These are phyloP conservation scores for Tetranychus piercei DNA, from an alignment of 2,888 invertebrate genomes.

Conservation along the genomic window DNA sequence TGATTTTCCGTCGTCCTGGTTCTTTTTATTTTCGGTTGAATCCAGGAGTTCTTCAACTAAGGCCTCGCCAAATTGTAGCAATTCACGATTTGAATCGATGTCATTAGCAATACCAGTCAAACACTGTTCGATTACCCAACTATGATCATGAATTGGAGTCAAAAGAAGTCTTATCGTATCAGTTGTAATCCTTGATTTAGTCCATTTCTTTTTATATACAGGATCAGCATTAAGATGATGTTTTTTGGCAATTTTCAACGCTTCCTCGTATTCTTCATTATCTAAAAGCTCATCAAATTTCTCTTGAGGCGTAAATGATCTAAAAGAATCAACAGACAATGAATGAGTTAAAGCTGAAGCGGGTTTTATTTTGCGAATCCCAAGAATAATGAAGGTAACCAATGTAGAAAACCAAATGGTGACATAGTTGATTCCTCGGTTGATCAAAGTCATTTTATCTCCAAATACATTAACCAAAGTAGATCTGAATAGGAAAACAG, in stretches of 20 bases:
- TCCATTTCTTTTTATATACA: constrained; percentile 62
- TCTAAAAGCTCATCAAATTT: constrained; percentile 38
- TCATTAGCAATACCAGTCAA: constrained; percentile 52
- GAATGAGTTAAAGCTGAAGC: not conserved
- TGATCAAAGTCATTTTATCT: not conserved
- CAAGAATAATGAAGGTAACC: not conserved
- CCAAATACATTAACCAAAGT: no score
- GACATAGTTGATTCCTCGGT: not conserved
- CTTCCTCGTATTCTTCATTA: constrained; percentile 52
- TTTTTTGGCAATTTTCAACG: constrained; percentile 47
- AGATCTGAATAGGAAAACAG: not conserved
- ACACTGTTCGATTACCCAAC: constrained; percentile 63
- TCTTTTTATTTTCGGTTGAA: not conserved
- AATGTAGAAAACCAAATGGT: not conserved
- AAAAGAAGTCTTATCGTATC: constrained; percentile 55
- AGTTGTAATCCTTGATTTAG: constrained; percentile 48
- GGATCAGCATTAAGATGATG: constrained; percentile 54
- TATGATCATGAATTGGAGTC: constrained; percentile 53
- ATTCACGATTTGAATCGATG: constrained; percentile 48
- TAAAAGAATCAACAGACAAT: not conserved
- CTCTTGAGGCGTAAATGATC: constrained; percentile 14
- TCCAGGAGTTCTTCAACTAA: constrained; percentile 38
- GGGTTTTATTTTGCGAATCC: not conserved
- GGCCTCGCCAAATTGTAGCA: constrained; percentile 51
- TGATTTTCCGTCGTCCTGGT: not conserved